Conservation (phyloP, 1,140 invertebrate genomes). For the Steinernema khuongi region DNA sequence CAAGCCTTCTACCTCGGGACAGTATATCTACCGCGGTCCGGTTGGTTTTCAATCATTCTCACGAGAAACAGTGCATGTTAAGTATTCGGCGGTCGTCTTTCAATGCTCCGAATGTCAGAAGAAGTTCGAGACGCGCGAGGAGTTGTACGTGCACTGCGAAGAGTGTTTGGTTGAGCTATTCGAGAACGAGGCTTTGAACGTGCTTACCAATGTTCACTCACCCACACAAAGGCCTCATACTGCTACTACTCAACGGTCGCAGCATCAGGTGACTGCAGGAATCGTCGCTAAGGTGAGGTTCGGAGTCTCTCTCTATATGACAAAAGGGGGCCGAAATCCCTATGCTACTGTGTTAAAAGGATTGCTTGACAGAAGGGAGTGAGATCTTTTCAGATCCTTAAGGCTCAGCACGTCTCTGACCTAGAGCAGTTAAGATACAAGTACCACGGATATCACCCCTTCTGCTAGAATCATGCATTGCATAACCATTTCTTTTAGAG, state of each 20-base stretch:
- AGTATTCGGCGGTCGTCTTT: not conserved
- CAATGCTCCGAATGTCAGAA: constrained; percentile 10
- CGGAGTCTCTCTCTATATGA: not conserved
- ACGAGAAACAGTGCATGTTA: not conserved
- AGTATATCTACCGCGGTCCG: not conserved
- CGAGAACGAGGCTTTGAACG: constrained; percentile 9
- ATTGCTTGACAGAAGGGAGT: too few species aligned
- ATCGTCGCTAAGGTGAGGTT: constrained; percentile 2
- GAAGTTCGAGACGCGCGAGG: constrained; percentile 8
- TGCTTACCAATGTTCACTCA: not conserved
- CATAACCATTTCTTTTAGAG: not conserved
- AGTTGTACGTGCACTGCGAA: constrained; percentile 12
- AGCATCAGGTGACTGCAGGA: not conserved
- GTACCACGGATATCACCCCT: too few species aligned
- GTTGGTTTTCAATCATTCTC: not conserved
- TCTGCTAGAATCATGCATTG: too few species aligned
- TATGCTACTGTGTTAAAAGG: too few species aligned
- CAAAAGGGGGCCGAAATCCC: too few species aligned
- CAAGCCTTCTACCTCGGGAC: not conserved
- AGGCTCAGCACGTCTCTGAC: too few species aligned
- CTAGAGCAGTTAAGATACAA: too few species aligned
- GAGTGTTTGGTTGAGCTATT: not conserved
- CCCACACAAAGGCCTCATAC: not conserved
- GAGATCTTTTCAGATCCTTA: too few species aligned
- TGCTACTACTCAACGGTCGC: not conserved